Evolutionary conservation across 2,113 vertebrate genomes (phyloP), one percentile per base, ranked within the genome.

Genomic region (Pitta sordida): DNA sequence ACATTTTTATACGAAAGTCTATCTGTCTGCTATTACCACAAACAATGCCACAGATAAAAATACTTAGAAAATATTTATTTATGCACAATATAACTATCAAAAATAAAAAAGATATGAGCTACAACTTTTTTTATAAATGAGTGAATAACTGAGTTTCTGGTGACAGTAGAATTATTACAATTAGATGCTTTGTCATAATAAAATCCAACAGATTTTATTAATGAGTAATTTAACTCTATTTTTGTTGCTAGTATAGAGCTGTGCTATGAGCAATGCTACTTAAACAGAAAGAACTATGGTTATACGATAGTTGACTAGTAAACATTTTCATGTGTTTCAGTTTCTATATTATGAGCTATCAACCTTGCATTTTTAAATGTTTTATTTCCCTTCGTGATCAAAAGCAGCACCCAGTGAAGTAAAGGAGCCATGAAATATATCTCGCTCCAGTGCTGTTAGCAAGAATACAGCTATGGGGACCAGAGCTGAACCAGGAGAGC

Each of bases 1-100:
- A 58, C 0, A 0, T 79, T 86, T 90, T 85, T 85, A 48, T 53
- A 75, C n/a, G 83, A 67, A 94, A 94, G 56, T 68, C 88, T 78
- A 46, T 65, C 80, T 93, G 56, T 79, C 82, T 96, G 69, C 70
- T 96, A 18, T 90, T 68, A 71, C 75, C 89, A 85, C 94, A 94
- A 91, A 91, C 76, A 93, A 83, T 67, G 70, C 39, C 9, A 18
- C 70, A 53, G 68, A 74, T 59, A 75, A 86, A 93, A 96, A 34
- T 86, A 88, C 70, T 91, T 70, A 77, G 62, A 52, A 46, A 95
- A 93, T 86, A 86, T 56, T 84, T 81, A 81, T n/a, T 74, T 14
- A 37, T 73, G 55, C 34, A 82, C 93, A 96, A 92, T 24, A 62
- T 26, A 60, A 7, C 60, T 80, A 23, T 68, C 37, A 82, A 58